Evolutionary conservation across 2,113 vertebrate genomes (phyloP).

Genomic region (Eulacestoma nigropectus): DNA sequence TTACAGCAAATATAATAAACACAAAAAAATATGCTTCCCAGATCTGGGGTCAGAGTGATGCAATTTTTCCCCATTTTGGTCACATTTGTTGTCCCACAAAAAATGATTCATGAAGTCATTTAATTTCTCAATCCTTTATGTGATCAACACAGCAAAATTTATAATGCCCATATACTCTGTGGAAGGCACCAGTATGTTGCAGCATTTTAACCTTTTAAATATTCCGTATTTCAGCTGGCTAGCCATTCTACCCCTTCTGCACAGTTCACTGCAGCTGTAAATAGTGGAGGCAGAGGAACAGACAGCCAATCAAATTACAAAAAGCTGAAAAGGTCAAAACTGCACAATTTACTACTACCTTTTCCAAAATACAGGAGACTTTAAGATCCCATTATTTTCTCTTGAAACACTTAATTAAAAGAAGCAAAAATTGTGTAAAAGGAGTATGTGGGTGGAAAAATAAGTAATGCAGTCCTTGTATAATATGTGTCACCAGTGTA

Average conservation of each 20-base stretch:
- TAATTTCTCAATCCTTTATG: conserved; percentile 40
- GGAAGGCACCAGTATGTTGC: conserved; percentile 46
- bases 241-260: conserved; percentile 43
- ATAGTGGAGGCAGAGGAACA: conserved; percentile 56
- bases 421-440: conserved; percentile 39
- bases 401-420: conserved; percentile 52
- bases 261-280: conserved; percentile 68
- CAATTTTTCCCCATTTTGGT: conserved; percentile 26
- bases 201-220: conserved; percentile 69
- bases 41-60: background rate
- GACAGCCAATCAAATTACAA: conserved; percentile 63
- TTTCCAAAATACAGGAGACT: conserved; percentile 60
- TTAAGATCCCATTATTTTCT: conserved; percentile 57
- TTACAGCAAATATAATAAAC: conserved; percentile 19
- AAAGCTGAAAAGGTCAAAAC: conserved; percentile 65
- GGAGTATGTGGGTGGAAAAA: conserved; percentile 6
- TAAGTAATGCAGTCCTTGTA: background rate
- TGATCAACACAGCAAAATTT: background rate
- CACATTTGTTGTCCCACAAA: conserved; percentile 50
- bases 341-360: conserved; percentile 63
- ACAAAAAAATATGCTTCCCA: background rate
- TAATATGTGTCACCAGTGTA: background rate
- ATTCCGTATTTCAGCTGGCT: conserved; percentile 54
- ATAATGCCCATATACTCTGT: conserved; percentile 27
- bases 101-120: conserved; percentile 44